These are phyloP conservation scores for Laterallus jamaicensis DNA, from an alignment of 2,113 vertebrate species.

Conservation along the genomic window DNA sequence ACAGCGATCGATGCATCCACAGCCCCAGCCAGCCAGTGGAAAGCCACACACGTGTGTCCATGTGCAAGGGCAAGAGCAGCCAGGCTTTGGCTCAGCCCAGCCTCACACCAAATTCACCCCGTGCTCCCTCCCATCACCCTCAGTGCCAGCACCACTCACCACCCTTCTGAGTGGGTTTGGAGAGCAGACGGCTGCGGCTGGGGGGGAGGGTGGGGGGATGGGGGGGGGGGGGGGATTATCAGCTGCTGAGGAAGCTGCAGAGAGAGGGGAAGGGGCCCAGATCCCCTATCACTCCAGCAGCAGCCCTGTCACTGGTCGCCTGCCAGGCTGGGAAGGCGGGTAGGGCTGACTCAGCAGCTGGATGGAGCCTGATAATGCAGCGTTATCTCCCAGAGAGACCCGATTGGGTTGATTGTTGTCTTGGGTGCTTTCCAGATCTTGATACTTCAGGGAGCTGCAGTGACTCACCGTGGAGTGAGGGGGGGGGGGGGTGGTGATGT, in stretches of 20 bases:
- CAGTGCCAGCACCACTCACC: fast-evolving
- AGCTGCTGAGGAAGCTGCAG: neutral
- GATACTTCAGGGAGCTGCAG: neutral
- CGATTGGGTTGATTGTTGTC: neutral
- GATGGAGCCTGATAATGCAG: conserved; percentile 18
- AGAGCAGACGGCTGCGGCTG: neutral
- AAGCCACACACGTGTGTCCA: neutral
- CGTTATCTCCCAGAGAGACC: neutral
- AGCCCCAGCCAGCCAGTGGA: neutral
- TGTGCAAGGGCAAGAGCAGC: neutral
- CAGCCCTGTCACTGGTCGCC: neutral
- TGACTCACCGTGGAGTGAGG: neutral
- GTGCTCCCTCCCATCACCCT: neutral
- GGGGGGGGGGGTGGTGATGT: no score
- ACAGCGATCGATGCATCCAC: fast-evolving
- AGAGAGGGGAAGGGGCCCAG: neutral
- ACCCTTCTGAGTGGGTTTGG: neutral
- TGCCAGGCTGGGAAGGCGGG: neutral
- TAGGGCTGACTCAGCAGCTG: neutral
- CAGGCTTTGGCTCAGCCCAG: neutral
- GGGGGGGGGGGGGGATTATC: neutral
- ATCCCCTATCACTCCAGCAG: neutral
- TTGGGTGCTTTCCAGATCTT: neutral
- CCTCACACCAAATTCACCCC: neutral
- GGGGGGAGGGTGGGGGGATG: no score